These are phyloP conservation scores for Ophioninae sp. DNA, from an alignment of 2,888 invertebrate genomes.

Conservation along the genomic window DNA sequence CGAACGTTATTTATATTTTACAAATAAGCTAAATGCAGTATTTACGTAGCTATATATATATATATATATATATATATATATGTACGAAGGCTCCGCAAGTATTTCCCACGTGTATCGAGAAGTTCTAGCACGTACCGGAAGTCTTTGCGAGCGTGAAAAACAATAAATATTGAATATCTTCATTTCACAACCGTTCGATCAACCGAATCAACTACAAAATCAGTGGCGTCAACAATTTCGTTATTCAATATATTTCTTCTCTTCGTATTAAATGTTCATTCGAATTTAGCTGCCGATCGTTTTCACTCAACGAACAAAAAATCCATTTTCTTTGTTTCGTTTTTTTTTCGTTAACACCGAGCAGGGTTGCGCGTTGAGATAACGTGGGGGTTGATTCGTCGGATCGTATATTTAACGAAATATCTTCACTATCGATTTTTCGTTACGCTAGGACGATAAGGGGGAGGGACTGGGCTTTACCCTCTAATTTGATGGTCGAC, in stretches of 20 bases:
- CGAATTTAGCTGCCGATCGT: constrained; percentile 48
- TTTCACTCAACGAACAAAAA: not conserved
- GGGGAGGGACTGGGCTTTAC: too few relatives aligned
- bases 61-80: constrained; percentile 46
- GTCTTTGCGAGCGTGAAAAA: constrained; percentile 50
- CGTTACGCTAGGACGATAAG: too few relatives aligned
- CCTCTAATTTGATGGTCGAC: too few relatives aligned
- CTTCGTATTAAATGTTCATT: constrained; percentile 49
- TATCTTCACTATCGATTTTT: too few relatives aligned
- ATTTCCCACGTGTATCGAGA: not conserved
- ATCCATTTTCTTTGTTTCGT: too few relatives aligned
- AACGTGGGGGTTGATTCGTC: not conserved
- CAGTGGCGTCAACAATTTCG: constrained; percentile 64
- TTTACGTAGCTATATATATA: constrained; percentile 59
- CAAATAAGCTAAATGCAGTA: constrained; percentile 62
- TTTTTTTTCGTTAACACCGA: constrained; percentile 42
- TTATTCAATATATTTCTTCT: constrained; percentile 49
- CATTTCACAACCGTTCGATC: constrained; percentile 65
- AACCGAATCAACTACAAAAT: constrained; percentile 67
- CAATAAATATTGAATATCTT: constrained; percentile 73
- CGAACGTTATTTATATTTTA: constrained; percentile 60
- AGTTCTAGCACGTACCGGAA: constrained; percentile 33
- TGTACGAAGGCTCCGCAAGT: not conserved
- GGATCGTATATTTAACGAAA: not conserved
- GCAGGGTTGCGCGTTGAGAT: constrained; percentile 6